Percentiles rank a stretch among this genome's conserved stretches.
These are phyloP conservation scores for Diaprepes abbreviatus DNA, from an alignment of 2,888 invertebrate species.

Conservation along the genomic window DNA sequence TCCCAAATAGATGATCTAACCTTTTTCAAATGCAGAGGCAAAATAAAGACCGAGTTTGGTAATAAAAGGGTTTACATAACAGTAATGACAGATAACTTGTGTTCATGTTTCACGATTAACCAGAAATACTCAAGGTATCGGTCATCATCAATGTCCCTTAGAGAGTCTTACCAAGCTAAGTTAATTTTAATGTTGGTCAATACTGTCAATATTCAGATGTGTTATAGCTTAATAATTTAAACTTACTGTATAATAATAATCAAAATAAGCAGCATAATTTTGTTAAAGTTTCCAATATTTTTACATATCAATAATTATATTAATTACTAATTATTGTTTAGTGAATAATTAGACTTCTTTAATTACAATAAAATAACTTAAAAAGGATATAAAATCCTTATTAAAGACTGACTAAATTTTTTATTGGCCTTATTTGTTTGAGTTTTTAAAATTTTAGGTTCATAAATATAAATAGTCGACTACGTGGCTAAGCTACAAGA, in stretches of 20 bases:
- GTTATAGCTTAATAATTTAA: slow-evolving; percentile 9
- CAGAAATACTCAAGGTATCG: no score
- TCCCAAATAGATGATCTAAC: no score
- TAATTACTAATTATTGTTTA: slow-evolving; percentile 21
- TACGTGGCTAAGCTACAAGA: not conserved
- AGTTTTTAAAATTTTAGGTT: not conserved
- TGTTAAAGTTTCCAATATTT: slow-evolving; percentile 22
- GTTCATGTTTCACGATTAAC: no score
- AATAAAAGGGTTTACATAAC: no score
- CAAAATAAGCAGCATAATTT: slow-evolving; percentile 9
- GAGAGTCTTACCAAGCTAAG: no score
- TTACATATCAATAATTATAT: slow-evolving; percentile 33
- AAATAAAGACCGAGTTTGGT: no score
- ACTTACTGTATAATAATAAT: slow-evolving; percentile 8
- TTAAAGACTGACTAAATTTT: slow-evolving; percentile 38
- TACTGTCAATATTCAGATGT: not conserved
- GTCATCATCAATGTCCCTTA: no score
- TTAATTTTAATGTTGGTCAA: not conserved
- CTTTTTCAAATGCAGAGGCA: no score
- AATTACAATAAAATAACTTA: slow-evolving; percentile 15
- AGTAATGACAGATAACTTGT: no score
- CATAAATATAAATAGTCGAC: not conserved
- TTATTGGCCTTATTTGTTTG: slow-evolving; percentile 22
- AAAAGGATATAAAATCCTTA: slow-evolving; percentile 11
- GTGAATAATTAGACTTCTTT: slow-evolving; percentile 2